Percentiles rank a stretch among this genome's conserved stretches.
phyloP scores from a whole-genome alignment of 2,113 vertebrate genomes.

The Ophiodon elongatus region DNA sequence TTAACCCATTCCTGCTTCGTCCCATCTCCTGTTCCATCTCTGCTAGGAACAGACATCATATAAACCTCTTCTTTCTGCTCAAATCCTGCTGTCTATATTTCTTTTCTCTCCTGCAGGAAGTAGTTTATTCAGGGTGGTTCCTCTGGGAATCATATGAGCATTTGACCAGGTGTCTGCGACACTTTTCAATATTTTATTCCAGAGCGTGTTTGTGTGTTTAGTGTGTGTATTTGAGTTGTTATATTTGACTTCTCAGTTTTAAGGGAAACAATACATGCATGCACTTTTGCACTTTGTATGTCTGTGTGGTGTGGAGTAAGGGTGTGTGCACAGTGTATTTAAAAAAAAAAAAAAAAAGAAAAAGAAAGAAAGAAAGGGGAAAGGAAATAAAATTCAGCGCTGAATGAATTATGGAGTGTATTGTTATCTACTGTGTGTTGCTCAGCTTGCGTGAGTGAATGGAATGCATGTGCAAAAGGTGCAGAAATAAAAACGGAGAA shows the following conservation, averaged over 20 bases:
- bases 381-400: constrained; percentile 80
- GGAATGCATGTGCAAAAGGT: constrained; percentile 75
- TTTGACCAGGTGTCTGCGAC: constrained; percentile 83
- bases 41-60: constrained; percentile 66
- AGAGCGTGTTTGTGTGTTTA: constrained; percentile 71
- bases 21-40: constrained; percentile 63
- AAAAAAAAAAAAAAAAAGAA: constrained; percentile 1
- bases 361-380: constrained; percentile 46
- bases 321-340: constrained; percentile 54
- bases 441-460: constrained; percentile 69
- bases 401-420: constrained; percentile 82
- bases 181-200: constrained; percentile 80
- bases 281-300: constrained; percentile 72
- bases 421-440: constrained; percentile 76
- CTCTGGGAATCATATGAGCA: constrained; percentile 74
- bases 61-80: constrained; percentile 59
- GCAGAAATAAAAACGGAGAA: constrained; percentile 74
- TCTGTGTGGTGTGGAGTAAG: constrained; percentile 66
- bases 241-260: constrained; percentile 68
- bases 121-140: constrained; percentile 70
- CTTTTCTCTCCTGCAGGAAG: constrained; percentile 64
- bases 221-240: constrained; percentile 71
- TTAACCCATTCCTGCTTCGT: constrained; percentile 79
- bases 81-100: constrained; percentile 64
- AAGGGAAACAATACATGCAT: constrained; percentile 64